Conservation (phyloP, 2,797 vertebrate species). For the Chiroxiphia lanceolata region DNA sequence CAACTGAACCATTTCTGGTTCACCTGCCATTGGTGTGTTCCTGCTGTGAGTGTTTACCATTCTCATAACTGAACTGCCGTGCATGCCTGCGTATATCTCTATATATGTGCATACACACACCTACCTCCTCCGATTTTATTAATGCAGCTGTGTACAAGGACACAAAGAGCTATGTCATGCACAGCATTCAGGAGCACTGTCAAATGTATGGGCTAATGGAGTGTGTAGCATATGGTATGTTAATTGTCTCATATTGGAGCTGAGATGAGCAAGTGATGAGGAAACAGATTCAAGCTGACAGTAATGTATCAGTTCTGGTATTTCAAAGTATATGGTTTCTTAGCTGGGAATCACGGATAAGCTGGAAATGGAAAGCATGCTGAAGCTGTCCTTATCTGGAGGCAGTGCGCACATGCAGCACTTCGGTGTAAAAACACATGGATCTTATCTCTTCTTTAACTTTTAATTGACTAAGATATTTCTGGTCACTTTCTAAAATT, state of each 20-base stretch:
- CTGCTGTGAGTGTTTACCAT: constrained; percentile 1
- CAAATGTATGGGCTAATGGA: not conserved
- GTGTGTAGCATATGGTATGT: not conserved
- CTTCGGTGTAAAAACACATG: not conserved
- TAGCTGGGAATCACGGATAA: not conserved
- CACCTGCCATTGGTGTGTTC: not conserved
- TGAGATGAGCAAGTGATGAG: not conserved
- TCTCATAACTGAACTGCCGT: not conserved
- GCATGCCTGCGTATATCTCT: not conserved
- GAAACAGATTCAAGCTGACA: not conserved
- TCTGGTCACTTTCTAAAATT: not conserved
- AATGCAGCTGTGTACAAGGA: not conserved
- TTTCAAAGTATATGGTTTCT: not conserved
- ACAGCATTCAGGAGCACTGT: not conserved
- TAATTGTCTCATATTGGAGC: not conserved
- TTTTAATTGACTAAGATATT: not conserved
- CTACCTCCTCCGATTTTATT: not conserved
- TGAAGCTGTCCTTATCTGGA: not conserved
- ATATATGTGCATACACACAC: not conserved
- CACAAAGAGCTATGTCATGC: not conserved
- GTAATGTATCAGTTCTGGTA: not conserved
- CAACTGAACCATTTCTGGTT: not conserved
- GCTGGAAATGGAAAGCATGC: not conserved
- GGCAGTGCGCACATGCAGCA: fast-evolving
- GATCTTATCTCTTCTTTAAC: not conserved